phyloP scores from a whole-genome alignment of 2,113 vertebrate genomes.

The Phasianus colchicus region DNA sequence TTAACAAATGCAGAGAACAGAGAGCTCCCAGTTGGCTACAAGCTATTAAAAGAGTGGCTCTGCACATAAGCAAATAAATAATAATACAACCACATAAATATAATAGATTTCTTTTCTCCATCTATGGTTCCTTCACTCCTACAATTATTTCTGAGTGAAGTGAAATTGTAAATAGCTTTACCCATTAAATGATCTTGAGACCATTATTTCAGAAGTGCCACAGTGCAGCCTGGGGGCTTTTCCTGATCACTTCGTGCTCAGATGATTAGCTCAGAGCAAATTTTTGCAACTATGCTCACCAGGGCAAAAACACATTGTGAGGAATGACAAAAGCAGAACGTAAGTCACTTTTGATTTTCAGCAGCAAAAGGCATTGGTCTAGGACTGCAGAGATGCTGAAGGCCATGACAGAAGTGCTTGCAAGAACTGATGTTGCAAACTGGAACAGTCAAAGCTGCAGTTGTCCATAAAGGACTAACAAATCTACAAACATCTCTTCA shows the following conservation, averaged over 20 bases:
- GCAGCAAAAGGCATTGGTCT: conserved; percentile 28
- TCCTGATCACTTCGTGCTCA: conserved; percentile 27
- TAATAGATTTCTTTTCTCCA: conserved; percentile 45
- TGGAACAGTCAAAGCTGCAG: conserved; percentile 14
- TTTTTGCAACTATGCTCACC: conserved; percentile 52
- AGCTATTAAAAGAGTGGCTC: conserved; percentile 6
- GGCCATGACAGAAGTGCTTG: conserved; percentile 9
- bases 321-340: conserved; percentile 29
- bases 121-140: conserved; percentile 6
- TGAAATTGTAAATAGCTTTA: conserved; percentile 67
- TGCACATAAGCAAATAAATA: conserved; percentile 55
- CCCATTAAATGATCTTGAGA: conserved; percentile 45
- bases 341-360: conserved; percentile 54
- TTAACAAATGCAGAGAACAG: conserved; percentile 18
- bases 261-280: conserved; percentile 55
- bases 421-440: conserved; percentile 8
- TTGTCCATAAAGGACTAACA: not conserved
- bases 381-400: conserved; percentile 36
- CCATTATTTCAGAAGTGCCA: conserved; percentile 47
- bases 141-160: conserved; percentile 64
- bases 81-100: conserved; percentile 32
- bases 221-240: not conserved
- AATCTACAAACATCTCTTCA: not conserved
- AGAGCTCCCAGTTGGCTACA: conserved; percentile 3
- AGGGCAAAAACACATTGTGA: conserved; percentile 57